These are phyloP conservation scores for Cryptus viduatorius DNA, from an alignment of 2,888 invertebrate genomes.

Conservation along the genomic window DNA sequence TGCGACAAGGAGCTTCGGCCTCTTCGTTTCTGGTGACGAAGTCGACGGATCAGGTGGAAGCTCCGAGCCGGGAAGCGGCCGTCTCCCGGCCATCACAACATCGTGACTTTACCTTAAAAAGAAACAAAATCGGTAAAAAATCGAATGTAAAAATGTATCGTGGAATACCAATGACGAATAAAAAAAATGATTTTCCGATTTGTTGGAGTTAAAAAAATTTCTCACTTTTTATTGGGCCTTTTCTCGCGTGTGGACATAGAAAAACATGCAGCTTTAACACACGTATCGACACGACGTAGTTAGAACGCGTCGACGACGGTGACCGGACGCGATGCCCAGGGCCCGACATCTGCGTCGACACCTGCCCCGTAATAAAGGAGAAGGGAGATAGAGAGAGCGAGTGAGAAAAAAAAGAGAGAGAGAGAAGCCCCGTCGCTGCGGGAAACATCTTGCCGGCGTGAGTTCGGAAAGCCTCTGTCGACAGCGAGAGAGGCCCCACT, in stretches of 20 bases:
- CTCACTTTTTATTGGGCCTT: background rate
- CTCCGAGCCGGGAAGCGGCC: constrained; percentile 78
- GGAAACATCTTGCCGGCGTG: constrained; percentile 48
- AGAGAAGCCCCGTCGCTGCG: constrained; percentile 32
- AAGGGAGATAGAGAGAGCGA: constrained; percentile 21
- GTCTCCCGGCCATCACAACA: constrained; percentile 83
- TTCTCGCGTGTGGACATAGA: constrained; percentile 1
- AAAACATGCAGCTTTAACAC: constrained; percentile 14
- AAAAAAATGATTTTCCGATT: background rate
- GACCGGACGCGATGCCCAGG: constrained; percentile 43
- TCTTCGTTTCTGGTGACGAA: constrained; percentile 69
- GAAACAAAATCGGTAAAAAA: background rate
- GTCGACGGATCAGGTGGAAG: constrained; percentile 77
- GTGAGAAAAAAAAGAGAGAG: constrained; percentile 24
- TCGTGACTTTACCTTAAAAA: constrained; percentile 73
- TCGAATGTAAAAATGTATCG: too few species aligned
- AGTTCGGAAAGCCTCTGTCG: constrained; percentile 13
- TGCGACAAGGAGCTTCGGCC: constrained; percentile 47
- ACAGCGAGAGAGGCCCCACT: constrained; percentile 10
- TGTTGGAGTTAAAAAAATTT: background rate
- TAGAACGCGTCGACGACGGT: constrained; percentile 11
- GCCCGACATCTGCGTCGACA: constrained; percentile 68
- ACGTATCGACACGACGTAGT: constrained; percentile 20
- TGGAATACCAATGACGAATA: too few species aligned
- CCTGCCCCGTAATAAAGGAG: constrained; percentile 61